Evolutionary conservation across 2,113 vertebrate species (phyloP), one percentile per base, ranked within the genome.

Genomic region (Zosterops hypoxanthus): DNA sequence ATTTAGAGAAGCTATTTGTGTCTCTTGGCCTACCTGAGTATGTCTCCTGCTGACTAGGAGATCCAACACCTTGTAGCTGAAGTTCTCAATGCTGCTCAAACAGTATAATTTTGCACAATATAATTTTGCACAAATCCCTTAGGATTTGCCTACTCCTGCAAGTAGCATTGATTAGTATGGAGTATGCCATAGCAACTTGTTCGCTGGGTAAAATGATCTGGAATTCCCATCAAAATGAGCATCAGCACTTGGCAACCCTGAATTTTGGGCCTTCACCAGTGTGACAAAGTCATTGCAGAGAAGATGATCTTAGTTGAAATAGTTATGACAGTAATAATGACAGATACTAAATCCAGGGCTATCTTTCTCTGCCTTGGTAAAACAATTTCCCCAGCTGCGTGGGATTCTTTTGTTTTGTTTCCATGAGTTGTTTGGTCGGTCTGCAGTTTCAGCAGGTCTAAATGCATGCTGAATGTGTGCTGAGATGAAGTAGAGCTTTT

Each of bases 201-300:
- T 39, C 8, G 7, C 5, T 15, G 3, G 6, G 2, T 68, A 59
- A 50, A 89, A 60, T 1, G 1, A 36, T 28, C 34, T 4, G 1
- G 2, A 3, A 69, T 82, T 85, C 46, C 41, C 41, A 82, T 23
- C 0, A 1, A 84, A 95, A 86, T 6, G 8, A 72, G 15, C 42
- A 59, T 18, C 33, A 68, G 34, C 12, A 14, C 23, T 56, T 56
- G 55, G 5, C 14, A 92, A 22, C 2, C 8, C 19, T 17, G 7
- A 55, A 66, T 76, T 70, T 69, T 63, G 56, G 29, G 28, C 16
- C 76, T 87, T 86, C 15, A 64, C 6, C 18, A 25, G 2, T 24
- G 24, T 47, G 39, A 81, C 4, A 11, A 46, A 65, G 7, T 42
- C 20, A 69, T 8, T 16, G 19, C 12, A 56, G 71, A 60, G 61